Percentiles rank a stretch among this genome's conserved stretches.
Evolutionary conservation across 2,797 vertebrate genomes (phyloP).

Genomic region (Cebuella pygmaea): DNA sequence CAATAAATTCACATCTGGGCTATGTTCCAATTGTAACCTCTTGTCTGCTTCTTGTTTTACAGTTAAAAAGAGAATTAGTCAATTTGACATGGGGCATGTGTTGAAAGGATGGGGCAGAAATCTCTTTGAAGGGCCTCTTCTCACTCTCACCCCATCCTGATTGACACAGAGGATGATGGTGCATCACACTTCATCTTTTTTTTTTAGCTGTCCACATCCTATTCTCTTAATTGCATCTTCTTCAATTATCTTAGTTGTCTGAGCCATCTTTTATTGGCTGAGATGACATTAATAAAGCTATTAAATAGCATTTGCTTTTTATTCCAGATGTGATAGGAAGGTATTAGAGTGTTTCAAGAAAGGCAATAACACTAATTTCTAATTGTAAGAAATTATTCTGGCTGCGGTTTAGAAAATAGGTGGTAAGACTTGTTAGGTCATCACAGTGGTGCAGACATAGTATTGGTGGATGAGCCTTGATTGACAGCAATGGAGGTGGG

Average conservation of each 20-base stretch:
- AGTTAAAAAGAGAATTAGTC: background rate
- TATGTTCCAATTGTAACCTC: background rate
- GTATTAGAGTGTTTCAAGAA: background rate
- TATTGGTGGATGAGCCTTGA: accelerated
- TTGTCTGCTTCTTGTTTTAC: background rate
- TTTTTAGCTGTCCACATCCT: background rate
- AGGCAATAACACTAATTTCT: background rate
- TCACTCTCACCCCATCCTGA: background rate
- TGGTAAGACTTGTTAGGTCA: background rate
- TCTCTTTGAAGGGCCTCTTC: no score
- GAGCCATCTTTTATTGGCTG: background rate
- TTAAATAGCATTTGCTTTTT: background rate
- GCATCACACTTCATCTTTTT: background rate
- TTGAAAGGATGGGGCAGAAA: background rate
- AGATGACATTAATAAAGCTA: background rate
- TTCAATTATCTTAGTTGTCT: background rate
- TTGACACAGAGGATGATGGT: accelerated
- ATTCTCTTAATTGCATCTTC: background rate
- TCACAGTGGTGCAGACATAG: accelerated
- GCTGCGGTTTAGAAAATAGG: accelerated
- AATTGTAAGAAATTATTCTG: background rate
- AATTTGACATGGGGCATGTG: accelerated
- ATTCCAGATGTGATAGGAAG: background rate
- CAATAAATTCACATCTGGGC: background rate
- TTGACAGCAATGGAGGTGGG: accelerated